Conservation (phyloP, 2,797 vertebrate genomes). For the Scolopax rusticola region DNA sequence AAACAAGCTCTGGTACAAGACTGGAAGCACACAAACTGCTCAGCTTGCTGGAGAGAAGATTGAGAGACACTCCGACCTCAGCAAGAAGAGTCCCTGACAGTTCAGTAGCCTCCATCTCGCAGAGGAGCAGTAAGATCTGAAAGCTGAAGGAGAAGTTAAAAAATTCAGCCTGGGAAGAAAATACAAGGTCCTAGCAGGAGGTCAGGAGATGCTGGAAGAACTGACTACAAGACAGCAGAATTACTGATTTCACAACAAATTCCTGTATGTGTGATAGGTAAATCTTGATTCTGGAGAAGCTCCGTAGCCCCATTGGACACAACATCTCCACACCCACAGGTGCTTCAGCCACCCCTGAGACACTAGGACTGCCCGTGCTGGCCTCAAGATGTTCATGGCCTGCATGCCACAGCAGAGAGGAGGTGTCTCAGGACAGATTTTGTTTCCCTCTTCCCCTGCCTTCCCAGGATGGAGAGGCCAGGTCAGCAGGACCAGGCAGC, state of each 20-base stretch:
- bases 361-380: background rate
- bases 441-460: background rate
- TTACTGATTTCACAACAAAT: background rate
- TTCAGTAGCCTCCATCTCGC: background rate
- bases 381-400: fast-evolving
- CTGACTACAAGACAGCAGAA: background rate
- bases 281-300: background rate
- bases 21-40: background rate
- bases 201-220: background rate
- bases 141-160: background rate
- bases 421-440: background rate
- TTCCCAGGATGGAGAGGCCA: background rate
- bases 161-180: background rate
- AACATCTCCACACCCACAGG: background rate
- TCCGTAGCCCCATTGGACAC: background rate
- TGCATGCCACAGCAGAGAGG: background rate
- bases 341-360: background rate
- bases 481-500: background rate
- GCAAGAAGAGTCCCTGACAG: background rate
- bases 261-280: background rate
- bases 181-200: background rate
- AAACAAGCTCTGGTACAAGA: background rate
- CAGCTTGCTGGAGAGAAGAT: background rate
- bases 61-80: background rate
- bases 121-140: background rate